Evolutionary conservation across 2,113 vertebrate genomes (phyloP).

Genomic region (Ammodytes marinus): DNA sequence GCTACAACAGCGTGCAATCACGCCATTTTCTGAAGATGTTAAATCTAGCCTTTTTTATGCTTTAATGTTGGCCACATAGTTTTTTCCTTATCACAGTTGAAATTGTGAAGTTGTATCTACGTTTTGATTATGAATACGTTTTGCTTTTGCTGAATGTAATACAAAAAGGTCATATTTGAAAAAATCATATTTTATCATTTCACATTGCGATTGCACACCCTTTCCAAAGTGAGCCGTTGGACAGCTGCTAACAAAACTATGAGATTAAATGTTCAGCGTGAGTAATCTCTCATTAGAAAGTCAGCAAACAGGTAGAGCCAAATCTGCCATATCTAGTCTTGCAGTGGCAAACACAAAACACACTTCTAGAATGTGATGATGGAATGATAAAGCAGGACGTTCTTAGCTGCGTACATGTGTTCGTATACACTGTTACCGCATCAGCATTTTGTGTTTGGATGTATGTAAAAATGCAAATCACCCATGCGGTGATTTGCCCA

Average conservation of each 20-base stretch:
- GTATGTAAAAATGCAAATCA: background rate
- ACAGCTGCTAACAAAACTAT: background rate
- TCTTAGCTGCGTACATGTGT: background rate
- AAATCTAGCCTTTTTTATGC: background rate
- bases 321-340: background rate
- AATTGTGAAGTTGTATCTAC: background rate
- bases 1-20: background rate
- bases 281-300: slow-evolving; percentile 1
- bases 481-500: too few relatives aligned
- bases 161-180: background rate
- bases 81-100: background rate
- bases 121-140: background rate
- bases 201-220: background rate
- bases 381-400: background rate
- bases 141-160: background rate
- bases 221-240: background rate
- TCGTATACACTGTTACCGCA: background rate
- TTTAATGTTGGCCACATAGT: background rate
- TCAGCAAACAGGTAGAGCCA: background rate
- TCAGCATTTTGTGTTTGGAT: background rate
- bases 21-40: too few relatives aligned
- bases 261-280: background rate
- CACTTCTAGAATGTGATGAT: background rate
- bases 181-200: background rate
- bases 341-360: background rate